phyloP scores from a whole-genome alignment of 2,888 invertebrate genomes.

The Drosophila demipolita region DNA sequence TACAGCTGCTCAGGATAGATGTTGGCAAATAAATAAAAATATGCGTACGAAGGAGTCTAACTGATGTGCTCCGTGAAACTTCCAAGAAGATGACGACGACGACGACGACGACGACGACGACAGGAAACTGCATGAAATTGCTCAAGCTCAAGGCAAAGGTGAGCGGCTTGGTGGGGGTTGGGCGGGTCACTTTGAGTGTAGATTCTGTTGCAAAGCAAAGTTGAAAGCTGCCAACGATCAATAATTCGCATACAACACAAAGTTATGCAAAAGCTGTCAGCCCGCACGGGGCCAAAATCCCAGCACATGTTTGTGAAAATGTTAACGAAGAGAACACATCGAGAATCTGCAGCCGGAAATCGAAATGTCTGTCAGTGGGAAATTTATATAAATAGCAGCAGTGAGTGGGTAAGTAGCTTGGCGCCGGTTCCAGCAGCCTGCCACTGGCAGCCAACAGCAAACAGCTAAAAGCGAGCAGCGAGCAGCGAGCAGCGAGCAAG shows the following conservation, averaged over 20 bases:
- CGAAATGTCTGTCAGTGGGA: conserved; percentile 75
- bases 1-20: conserved; percentile 56
- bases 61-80: conserved; percentile 49
- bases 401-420: conserved; percentile 44
- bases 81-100: conserved; percentile 46
- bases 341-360: conserved; percentile 67
- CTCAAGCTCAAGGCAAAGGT: conserved; percentile 28
- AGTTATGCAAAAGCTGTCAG: conserved; percentile 68
- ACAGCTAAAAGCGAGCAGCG: neutral
- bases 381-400: conserved; percentile 60
- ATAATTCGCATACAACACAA: conserved; percentile 59
- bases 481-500: neutral
- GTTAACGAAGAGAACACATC: conserved; percentile 56
- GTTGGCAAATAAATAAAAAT: conserved; percentile 67
- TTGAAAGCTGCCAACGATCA: conserved; percentile 72
- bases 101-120: conserved; percentile 49
- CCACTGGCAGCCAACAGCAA: conserved; percentile 1
- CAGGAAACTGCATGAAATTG: conserved; percentile 74
- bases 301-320: conserved; percentile 75
- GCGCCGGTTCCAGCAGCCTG: conserved; percentile 16
- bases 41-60: conserved; percentile 47
- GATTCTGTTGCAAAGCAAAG: conserved; percentile 51
- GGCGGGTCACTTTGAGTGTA: neutral
- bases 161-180: neutral
- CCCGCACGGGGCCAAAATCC: conserved; percentile 44